Evolutionary conservation across 2,888 invertebrate species (phyloP).

Genomic region (Linhomoeus sp.): DNA sequence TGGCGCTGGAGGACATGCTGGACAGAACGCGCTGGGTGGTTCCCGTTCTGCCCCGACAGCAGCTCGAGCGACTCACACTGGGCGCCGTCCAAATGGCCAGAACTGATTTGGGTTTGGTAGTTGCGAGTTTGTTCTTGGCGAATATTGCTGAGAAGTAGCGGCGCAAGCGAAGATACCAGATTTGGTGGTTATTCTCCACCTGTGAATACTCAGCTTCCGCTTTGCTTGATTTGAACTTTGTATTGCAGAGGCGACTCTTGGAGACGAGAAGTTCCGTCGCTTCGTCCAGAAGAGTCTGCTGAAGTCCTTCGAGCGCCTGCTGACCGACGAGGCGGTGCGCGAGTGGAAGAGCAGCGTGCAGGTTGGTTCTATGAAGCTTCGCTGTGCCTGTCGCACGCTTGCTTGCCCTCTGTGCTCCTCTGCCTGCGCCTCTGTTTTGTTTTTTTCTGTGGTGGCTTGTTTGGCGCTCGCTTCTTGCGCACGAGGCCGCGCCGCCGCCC

Average conservation of each 20-base stretch:
- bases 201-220: too few relatives aligned
- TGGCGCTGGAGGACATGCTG: conserved; percentile 68
- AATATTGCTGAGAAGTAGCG: too few relatives aligned
- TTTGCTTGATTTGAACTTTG: too few relatives aligned
- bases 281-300: conserved; percentile 86
- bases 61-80: conserved; percentile 69
- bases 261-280: not conserved
- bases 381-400: not conserved
- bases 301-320: conserved; percentile 79
- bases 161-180: too few relatives aligned
- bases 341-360: conserved; percentile 96
- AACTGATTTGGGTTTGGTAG: conserved; percentile 40
- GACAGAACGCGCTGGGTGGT: conserved; percentile 90
- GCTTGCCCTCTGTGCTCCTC: conserved; percentile 41
- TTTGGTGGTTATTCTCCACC: too few relatives aligned
- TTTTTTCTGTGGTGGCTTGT: too few relatives aligned
- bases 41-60: conserved; percentile 85
- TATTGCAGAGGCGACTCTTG: too few relatives aligned
- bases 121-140: too few relatives aligned
- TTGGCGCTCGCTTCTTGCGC: too few relatives aligned
- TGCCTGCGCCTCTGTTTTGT: too few relatives aligned
- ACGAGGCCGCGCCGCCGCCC: too few relatives aligned
- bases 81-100: conserved; percentile 66
- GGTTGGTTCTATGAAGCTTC: too few relatives aligned
- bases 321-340: conserved; percentile 89